Conservation (phyloP, 2,888 invertebrate genomes). For the Megastigmus dorsalis region DNA sequence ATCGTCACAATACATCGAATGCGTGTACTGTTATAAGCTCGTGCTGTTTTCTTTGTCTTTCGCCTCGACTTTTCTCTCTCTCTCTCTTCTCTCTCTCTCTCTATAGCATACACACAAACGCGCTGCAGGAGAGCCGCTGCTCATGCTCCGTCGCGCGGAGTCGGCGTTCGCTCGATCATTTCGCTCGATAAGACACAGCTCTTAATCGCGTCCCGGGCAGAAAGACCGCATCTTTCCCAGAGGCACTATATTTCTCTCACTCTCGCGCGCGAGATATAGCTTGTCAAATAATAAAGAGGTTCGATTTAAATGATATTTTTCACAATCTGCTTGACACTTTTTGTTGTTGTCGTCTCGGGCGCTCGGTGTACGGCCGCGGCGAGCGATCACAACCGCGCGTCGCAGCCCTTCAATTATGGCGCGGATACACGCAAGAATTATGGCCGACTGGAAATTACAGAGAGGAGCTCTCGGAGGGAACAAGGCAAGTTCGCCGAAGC, state of each 20-base stretch:
- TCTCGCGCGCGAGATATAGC: no score
- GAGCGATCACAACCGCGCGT: no score
- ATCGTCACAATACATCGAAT: background rate
- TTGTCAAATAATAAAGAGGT: slow-evolving; percentile 43
- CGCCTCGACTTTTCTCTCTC: background rate
- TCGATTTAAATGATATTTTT: slow-evolving; percentile 51
- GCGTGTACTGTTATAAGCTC: slow-evolving; percentile 8
- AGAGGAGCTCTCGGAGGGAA: background rate
- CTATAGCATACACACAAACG: background rate
- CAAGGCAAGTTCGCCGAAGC: background rate
- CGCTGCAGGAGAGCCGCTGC: background rate
- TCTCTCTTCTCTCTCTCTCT: background rate
- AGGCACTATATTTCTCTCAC: slow-evolving; percentile 22
- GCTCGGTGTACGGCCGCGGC: background rate
- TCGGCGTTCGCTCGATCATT: slow-evolving; percentile 16
- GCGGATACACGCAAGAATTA: slow-evolving; percentile 16
- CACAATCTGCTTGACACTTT: slow-evolving; percentile 43
- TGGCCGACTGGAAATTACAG: slow-evolving; percentile 24
- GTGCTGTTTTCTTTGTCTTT: background rate
- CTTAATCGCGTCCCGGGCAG: slow-evolving; percentile 23
- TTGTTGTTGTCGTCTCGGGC: slow-evolving; percentile 8
- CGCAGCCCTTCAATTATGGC: slow-evolving; percentile 33
- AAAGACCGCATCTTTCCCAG: slow-evolving; percentile 17
- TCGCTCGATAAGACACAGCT: slow-evolving; percentile 19
- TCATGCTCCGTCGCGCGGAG: slow-evolving; percentile 23